Base-by-base conservation (phyloP, 2,113 vertebrate genomes). In the Tupaia tana region DNA sequence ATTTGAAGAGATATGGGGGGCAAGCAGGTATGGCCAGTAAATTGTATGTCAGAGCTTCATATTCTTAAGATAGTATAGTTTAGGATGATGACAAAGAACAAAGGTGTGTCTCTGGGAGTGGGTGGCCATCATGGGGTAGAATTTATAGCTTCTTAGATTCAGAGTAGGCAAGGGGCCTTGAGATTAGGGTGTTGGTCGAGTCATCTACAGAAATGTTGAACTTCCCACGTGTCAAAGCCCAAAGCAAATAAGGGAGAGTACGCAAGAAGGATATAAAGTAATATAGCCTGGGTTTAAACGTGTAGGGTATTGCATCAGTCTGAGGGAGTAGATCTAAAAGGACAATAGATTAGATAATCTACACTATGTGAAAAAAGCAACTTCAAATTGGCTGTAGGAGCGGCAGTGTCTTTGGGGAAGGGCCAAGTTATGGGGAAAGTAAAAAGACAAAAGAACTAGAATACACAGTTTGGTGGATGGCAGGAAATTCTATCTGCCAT, bases 181-280 rank as follows among this genome's bases (percentile, higher is more conserved):
- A 91, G 2, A 14, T 71, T 81, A 67, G 85, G 43, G 64, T 43
- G 52, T 74, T 58, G 22, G 75, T 16, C 29, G 31, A 43, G 54
- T 59, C 56, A 90, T 71, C n/a, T 59, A 58, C 9, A 92, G 70
- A 89, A 69, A 61, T 61, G n/a, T 2, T 86, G 81, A 70, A 59
- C 64, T 86, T 90, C 85, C 66, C 66, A 71, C 11, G 22, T 16
- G 31, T 79, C 29, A 92, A 93, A 25, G n/a, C 16, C 70, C 64
- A 71, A 74, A 61, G 56, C 61, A 91, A 95, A 96, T 22, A 86
- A 94, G 63, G 59, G 70, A 81, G 52, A 89, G 16, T 43, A 0
- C n/a, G 77, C 8, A 89, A n/a, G 73, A 82, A 91, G 16, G 9
- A 20, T 27, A 64, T 87, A 96, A 95, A 91, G 43, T 77, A 73